phyloP scores from a whole-genome alignment of 1,140 invertebrate genomes.

The Drosophila pandora region DNA sequence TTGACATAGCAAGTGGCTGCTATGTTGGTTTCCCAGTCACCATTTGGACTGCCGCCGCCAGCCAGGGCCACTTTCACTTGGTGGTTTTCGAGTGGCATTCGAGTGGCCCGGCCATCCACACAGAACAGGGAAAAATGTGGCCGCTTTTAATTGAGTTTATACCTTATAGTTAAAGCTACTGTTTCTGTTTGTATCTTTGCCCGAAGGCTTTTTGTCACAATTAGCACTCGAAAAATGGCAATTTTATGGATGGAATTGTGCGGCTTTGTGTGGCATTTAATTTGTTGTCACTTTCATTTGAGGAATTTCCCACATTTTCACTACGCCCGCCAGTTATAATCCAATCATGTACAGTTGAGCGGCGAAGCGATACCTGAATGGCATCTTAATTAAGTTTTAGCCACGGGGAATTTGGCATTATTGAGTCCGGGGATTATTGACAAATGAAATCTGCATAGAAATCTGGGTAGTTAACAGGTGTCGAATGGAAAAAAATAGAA shows the following conservation, averaged over 20 bases:
- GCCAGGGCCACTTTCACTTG: constrained; percentile 70
- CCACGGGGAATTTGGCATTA: constrained; percentile 15
- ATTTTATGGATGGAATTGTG: constrained; percentile 16
- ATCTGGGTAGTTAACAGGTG: constrained; percentile 3
- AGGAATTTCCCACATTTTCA: constrained; percentile 72
- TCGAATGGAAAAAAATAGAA: background rate
- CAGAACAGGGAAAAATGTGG: constrained; percentile 50
- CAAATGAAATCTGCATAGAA: constrained; percentile 11
- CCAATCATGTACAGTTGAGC: constrained; percentile 68
- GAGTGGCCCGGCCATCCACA: constrained; percentile 24
- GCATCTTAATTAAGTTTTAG: constrained; percentile 37
- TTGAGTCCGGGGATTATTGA: constrained; percentile 8
- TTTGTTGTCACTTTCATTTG: constrained; percentile 73
- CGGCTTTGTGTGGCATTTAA: constrained; percentile 11
- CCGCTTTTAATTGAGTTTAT: constrained; percentile 71
- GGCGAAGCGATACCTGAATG: constrained; percentile 31
- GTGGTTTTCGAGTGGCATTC: constrained; percentile 42
- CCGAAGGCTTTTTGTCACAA: constrained; percentile 49
- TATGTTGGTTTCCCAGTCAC: constrained; percentile 1
- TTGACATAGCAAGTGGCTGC: constrained; percentile 44
- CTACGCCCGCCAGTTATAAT: constrained; percentile 39
- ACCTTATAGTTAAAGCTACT: constrained; percentile 16
- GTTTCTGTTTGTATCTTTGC: constrained; percentile 1
- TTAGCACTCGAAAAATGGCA: constrained; percentile 53
- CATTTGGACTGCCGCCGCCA: constrained; percentile 9